Evolutionary conservation across 1,140 invertebrate species (phyloP).

Genomic region (Aethina tumida): DNA sequence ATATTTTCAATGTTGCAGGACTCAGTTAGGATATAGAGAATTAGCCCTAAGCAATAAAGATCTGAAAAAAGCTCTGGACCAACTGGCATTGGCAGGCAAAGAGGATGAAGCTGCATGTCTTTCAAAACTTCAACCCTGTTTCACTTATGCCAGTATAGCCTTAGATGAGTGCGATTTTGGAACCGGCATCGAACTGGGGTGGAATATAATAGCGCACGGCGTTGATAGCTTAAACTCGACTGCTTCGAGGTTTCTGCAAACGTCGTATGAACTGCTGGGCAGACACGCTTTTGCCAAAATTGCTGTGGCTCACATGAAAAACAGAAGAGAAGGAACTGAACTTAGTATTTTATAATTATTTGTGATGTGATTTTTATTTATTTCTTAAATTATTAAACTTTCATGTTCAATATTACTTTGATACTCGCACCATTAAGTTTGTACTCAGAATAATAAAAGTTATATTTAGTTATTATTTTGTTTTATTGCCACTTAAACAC

Average conservation of each 20-base stretch:
- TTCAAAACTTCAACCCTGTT: constrained; percentile 61
- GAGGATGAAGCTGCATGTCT: constrained; percentile 48
- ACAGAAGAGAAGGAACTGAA: constrained; percentile 40
- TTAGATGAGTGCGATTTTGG: constrained; percentile 93
- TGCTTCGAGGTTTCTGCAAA: constrained; percentile 52
- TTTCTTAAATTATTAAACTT: too few species aligned
- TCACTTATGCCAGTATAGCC: constrained; percentile 75
- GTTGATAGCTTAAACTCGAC: constrained; percentile 54
- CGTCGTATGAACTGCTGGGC: constrained; percentile 69
- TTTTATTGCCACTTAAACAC: too few species aligned
- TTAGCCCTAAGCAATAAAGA: constrained; percentile 30
- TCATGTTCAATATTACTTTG: too few species aligned
- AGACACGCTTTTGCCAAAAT: constrained; percentile 67
- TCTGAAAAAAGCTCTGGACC: constrained; percentile 61
- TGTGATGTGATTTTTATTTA: too few species aligned
- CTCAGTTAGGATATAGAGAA: constrained; percentile 31
- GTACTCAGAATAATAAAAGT: too few species aligned
- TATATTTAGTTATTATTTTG: too few species aligned
- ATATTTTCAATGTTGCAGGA: constrained; percentile 18
- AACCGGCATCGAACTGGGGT: constrained; percentile 77
- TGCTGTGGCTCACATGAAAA: constrained; percentile 53
- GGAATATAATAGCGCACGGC: constrained; percentile 75
- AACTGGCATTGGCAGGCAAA: constrained; percentile 46
- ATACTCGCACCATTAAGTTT: too few species aligned
- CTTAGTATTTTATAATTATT: constrained; percentile 31